Percentiles rank a stretch among this genome's conserved stretches.
These are phyloP conservation scores for Agapornis canus DNA, from an alignment of 2,797 vertebrate genomes.

Conservation along the genomic window DNA sequence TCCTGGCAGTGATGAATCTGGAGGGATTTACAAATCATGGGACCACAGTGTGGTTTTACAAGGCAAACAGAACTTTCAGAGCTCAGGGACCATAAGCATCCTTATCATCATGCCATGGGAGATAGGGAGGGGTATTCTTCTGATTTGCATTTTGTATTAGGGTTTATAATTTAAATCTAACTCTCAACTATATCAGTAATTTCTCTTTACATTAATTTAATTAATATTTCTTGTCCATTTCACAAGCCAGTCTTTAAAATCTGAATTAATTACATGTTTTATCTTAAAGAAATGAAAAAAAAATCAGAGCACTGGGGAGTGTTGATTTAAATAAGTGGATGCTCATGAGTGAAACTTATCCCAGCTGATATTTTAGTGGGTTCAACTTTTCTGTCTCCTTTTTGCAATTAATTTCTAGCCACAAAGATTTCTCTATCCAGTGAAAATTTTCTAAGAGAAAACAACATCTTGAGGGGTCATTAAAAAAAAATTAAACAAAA, in stretches of 20 bases:
- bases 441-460: slow-evolving; percentile 42
- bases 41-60: neutral
- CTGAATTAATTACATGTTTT: neutral
- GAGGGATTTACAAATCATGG: neutral
- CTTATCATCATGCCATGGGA: neutral
- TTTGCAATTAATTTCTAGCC: slow-evolving; percentile 10
- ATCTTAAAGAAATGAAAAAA: neutral
- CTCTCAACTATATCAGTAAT: neutral
- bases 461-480: neutral
- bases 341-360: neutral
- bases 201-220: neutral
- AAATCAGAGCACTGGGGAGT: neutral
- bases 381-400: neutral
- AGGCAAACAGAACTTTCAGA: neutral
- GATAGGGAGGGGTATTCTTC: neutral
- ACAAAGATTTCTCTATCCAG: neutral
- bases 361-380: neutral
- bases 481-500: slow-evolving; percentile 18
- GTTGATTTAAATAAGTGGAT: slow-evolving; percentile 11
- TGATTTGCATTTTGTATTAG: neutral
- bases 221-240: neutral
- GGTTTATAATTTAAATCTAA: neutral
- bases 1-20: neutral
- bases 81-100: neutral
- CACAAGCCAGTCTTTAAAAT: neutral